Evolutionary conservation across 2,797 vertebrate species (phyloP), one percentile per base, ranked within the genome.

Genomic region (Trichosurus vulpecula): DNA sequence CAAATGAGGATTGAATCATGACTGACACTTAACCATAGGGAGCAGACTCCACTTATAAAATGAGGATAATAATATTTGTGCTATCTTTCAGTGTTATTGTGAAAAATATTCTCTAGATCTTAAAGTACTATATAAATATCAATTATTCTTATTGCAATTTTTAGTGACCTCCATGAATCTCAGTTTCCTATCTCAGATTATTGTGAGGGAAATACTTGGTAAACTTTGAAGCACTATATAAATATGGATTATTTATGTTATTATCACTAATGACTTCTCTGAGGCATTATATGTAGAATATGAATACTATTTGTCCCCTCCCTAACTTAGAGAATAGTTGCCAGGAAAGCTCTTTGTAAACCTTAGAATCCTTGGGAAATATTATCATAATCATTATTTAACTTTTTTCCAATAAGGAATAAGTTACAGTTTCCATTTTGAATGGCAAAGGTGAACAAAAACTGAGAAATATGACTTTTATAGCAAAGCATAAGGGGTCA

Each of bases 401-500:
- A 81, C n/a, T 81, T 47, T 81, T 66, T 41, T 25, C 19, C 16
- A 16, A 19, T 11, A 81, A 81, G n/a, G 19, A 81, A 41, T 19
- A 81, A 81, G n/a, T 81, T 81, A 47, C 6, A 81, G 22, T 47
- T 25, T 47, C n/a, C n/a, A 47, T 81, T 81, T 81, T 81, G n/a
- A 66, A 90, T 47, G 90, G 57, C 89, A 41, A 97, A 92, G 54
- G 90, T 92, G 58, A 52, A 87, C 0, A 0, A 11, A 93, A 29
- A 95, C 58, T 47, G 66, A 92, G 74, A 89, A 66, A 94, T 93
- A 53, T 93, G 90, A 96, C 91, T 58, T 91, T 95, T 90, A 41
- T 94, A 94, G 93, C 74, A 95, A 58, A 89, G 56, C 52, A 92
- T 51, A 0, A 31, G 51, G n/a, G n/a, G 92, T 95, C 51, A 58